Conservation (phyloP, 2,888 invertebrate genomes). For the Dolomedes plantarius region DNA sequence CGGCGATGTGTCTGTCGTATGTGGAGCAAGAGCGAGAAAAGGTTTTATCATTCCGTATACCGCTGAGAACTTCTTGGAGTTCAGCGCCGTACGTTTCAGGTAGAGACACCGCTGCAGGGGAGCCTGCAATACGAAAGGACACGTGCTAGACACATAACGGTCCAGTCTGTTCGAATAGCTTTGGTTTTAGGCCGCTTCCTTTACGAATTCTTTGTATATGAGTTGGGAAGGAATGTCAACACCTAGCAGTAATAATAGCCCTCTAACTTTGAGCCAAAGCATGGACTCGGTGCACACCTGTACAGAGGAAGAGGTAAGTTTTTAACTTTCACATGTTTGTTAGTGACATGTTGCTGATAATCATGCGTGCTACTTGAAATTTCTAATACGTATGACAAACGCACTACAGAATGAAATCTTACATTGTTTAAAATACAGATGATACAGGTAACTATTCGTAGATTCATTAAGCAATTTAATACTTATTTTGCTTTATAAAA, state of each 20-base stretch:
- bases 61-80: slow-evolving; percentile 54
- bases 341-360: neutral
- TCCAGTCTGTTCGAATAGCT: neutral
- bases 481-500: too few species aligned
- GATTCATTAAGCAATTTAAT: too few species aligned
- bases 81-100: slow-evolving; percentile 38
- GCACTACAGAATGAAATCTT: too few species aligned
- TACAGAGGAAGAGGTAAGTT: slow-evolving; percentile 66
- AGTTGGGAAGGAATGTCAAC: slow-evolving; percentile 69
- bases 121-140: slow-evolving; percentile 30
- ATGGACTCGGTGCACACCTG: slow-evolving; percentile 70
- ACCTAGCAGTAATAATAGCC: slow-evolving; percentile 66
- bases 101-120: slow-evolving; percentile 43
- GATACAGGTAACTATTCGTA: too few species aligned
- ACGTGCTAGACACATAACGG: slow-evolving; percentile 22
- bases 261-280: slow-evolving; percentile 68
- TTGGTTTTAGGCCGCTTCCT: slow-evolving; percentile 8
- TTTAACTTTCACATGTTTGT: neutral
- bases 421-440: too few species aligned
- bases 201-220: slow-evolving; percentile 41
- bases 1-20: slow-evolving; percentile 39
- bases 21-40: slow-evolving; percentile 37
- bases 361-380: neutral
- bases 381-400: neutral
- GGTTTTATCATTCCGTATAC: slow-evolving; percentile 59